These are phyloP conservation scores for Vidua macroura DNA, from an alignment of 2,113 vertebrate genomes.

Conservation along the genomic window DNA sequence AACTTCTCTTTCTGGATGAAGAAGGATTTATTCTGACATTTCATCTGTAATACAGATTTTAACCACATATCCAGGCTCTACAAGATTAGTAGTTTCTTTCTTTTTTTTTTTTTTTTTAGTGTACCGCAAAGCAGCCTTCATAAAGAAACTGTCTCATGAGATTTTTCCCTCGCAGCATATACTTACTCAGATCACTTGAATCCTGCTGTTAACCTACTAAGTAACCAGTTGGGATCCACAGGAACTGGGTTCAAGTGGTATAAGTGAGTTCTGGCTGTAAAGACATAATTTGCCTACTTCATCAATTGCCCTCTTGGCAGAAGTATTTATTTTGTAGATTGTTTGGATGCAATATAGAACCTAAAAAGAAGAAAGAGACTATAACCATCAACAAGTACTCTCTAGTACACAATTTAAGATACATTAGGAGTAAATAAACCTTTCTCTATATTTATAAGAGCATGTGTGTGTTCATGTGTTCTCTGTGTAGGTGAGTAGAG, in stretches of 20 bases:
- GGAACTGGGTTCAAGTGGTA: background rate
- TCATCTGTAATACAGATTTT: background rate
- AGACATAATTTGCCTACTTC: background rate
- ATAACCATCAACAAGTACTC: background rate
- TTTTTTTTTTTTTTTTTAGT: background rate
- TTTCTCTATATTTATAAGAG: background rate
- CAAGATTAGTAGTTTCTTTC: background rate
- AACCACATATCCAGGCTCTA: background rate
- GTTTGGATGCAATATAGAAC: background rate
- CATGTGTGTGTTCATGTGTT: background rate
- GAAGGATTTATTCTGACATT: conserved; percentile 5
- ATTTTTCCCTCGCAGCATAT: background rate
- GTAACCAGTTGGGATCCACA: background rate
- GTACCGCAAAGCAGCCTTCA: background rate
- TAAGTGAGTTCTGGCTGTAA: background rate
- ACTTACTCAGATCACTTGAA: background rate
- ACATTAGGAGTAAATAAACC: background rate
- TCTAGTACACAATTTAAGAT: background rate
- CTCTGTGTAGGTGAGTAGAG: background rate
- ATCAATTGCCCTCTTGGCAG: background rate
- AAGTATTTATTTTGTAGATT: background rate
- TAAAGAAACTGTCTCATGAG: background rate
- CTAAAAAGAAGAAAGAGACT: background rate
- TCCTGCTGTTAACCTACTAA: background rate
- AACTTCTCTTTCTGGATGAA: background rate